Evolutionary conservation across 2,113 vertebrate genomes (phyloP).

Genomic region (Dicrurus megarhynchus): DNA sequence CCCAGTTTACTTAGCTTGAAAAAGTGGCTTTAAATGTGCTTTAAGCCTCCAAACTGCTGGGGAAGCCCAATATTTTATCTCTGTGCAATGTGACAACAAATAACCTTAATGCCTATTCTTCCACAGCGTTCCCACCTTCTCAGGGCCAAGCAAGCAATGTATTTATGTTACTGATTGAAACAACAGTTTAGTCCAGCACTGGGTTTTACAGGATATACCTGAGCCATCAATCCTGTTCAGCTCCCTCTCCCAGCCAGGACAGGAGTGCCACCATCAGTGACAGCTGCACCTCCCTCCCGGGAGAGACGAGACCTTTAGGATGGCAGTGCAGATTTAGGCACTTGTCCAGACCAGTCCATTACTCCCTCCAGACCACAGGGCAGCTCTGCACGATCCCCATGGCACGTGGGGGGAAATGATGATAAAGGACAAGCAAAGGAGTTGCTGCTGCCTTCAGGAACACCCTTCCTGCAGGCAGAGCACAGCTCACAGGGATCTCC

Average conservation of each 20-base stretch:
- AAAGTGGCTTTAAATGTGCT: not conserved
- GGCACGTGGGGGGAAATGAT: fast-evolving
- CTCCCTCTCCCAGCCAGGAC: not conserved
- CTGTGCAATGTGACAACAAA: not conserved
- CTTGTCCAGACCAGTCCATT: not conserved
- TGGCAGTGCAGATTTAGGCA: not conserved
- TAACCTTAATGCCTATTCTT: not conserved
- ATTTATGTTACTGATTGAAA: slow-evolving; percentile 8
- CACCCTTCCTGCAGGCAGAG: not conserved
- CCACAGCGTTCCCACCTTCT: not conserved
- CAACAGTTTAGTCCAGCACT: not conserved
- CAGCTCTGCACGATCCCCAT: not conserved
- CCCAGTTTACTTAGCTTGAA: not conserved
- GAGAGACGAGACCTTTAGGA: not conserved
- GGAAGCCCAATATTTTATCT: not conserved
- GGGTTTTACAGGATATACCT: not conserved
- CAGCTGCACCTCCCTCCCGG: not conserved
- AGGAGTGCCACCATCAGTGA: not conserved
- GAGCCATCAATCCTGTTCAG: not conserved
- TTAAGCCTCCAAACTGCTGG: not conserved
- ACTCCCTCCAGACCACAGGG: not conserved
- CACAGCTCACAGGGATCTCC: not conserved
- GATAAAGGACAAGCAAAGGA: not conserved
- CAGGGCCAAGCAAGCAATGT: not conserved
- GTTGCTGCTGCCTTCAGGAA: not conserved